Conservation (phyloP, 2,113 vertebrate species). For the Callocephalon fimbriatum region DNA sequence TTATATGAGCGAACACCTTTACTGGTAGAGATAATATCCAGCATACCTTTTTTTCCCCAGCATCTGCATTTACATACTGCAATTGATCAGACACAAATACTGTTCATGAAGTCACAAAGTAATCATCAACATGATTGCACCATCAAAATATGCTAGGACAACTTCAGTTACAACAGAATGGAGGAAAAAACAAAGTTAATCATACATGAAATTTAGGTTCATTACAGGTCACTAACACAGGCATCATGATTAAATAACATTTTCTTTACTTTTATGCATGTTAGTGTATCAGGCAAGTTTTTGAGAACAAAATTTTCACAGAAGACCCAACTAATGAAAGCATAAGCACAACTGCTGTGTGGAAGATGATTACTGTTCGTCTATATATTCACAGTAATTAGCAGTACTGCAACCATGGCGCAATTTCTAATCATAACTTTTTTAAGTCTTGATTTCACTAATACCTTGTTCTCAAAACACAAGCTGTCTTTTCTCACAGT, state of each 20-base stretch:
- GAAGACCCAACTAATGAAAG: background rate
- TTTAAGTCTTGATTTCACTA: background rate
- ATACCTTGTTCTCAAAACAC: background rate
- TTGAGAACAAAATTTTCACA: background rate
- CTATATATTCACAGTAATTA: background rate
- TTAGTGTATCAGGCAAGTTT: background rate
- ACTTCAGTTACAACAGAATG: background rate
- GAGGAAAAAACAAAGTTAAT: background rate
- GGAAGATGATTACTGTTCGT: background rate
- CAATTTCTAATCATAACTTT: background rate
- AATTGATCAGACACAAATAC: background rate
- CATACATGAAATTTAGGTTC: background rate
- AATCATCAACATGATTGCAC: background rate
- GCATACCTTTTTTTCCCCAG: background rate
- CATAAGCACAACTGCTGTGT: background rate
- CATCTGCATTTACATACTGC: background rate
- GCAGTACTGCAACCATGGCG: accelerated
- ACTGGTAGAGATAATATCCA: background rate
- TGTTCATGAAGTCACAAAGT: background rate
- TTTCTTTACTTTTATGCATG: background rate
- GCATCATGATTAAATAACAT: background rate
- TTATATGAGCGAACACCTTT: background rate
- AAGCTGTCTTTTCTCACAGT: background rate
- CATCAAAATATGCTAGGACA: background rate
- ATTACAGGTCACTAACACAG: background rate